Evolutionary conservation across 2,888 invertebrate genomes (phyloP).

Genomic region (Acanthacorydalis orientalis): DNA sequence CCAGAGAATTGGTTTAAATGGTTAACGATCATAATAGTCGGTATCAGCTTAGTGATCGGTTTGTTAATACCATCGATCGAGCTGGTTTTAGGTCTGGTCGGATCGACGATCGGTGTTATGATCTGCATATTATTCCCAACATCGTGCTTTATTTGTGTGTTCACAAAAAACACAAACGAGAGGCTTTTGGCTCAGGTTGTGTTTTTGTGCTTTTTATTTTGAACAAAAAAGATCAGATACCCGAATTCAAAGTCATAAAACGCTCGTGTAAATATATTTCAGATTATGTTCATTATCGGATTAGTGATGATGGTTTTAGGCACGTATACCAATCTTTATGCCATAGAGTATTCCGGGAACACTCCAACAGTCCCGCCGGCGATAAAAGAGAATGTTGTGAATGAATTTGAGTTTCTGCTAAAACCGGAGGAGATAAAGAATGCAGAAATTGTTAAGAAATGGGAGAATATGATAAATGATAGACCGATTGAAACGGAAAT

Average conservation of each 20-base stretch:
- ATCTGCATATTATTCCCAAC: constrained; percentile 90
- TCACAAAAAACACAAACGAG: constrained; percentile 71
- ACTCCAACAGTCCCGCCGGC: constrained; percentile 17
- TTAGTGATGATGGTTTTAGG: constrained; percentile 78
- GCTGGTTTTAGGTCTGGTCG: constrained; percentile 82
- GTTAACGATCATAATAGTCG: constrained; percentile 66
- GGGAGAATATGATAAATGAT: constrained; percentile 11
- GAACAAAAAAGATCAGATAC: too few relatives aligned
- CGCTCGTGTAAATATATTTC: constrained; percentile 15
- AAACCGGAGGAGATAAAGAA: background rate
- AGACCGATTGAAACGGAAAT: constrained; percentile 15
- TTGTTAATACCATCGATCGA: constrained; percentile 87
- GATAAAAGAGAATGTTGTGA: constrained; percentile 2
- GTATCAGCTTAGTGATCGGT: constrained; percentile 58
- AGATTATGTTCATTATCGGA: constrained; percentile 65
- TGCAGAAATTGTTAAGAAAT: background rate
- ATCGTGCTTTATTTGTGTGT: constrained; percentile 70
- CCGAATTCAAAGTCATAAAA: too few relatives aligned
- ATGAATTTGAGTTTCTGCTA: background rate
- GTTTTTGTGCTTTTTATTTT: background rate
- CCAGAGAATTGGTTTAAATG: constrained; percentile 69
- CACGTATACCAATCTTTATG: constrained; percentile 74
- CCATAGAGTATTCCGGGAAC: constrained; percentile 41
- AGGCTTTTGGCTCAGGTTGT: constrained; percentile 61
- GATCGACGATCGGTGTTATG: constrained; percentile 87